Percentiles rank a stretch among this genome's conserved stretches.
phyloP scores from a whole-genome alignment of 2,888 invertebrate species.

The Branchellion lobata region DNA sequence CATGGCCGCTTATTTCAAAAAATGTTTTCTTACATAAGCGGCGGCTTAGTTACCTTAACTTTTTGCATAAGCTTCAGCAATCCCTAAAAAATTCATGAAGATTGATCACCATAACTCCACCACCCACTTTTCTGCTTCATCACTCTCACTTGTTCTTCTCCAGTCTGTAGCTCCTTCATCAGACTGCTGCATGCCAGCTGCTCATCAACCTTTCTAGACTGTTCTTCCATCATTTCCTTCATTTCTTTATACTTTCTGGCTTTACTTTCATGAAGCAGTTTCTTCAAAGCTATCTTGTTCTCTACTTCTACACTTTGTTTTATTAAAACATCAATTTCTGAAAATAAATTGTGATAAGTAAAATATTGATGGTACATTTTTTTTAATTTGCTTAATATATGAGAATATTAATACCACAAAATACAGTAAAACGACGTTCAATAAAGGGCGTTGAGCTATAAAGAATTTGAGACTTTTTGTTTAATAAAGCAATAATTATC shows the following conservation, averaged over 20 bases:
- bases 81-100: too few relatives aligned
- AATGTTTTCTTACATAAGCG: too few relatives aligned
- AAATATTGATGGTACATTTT: too few relatives aligned
- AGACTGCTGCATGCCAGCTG: neutral
- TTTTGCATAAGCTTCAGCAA: too few relatives aligned
- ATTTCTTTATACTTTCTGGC: neutral
- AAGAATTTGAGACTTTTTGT: too few relatives aligned
- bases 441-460: too few relatives aligned
- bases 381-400: neutral
- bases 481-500: neutral
- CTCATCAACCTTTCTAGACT: neutral
- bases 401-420: too few relatives aligned
- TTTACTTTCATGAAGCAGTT: neutral
- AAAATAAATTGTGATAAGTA: too few relatives aligned
- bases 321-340: neutral
- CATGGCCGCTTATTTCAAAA: too few relatives aligned
- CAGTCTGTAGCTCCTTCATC: neutral
- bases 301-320: neutral
- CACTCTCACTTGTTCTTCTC: neutral
- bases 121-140: neutral
- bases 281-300: neutral
- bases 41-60: too few relatives aligned
- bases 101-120: neutral
- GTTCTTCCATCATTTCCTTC: neutral
- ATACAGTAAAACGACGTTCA: too few relatives aligned